phyloP scores from a whole-genome alignment of 2,888 invertebrate species.

The Mylabris sibirica region DNA sequence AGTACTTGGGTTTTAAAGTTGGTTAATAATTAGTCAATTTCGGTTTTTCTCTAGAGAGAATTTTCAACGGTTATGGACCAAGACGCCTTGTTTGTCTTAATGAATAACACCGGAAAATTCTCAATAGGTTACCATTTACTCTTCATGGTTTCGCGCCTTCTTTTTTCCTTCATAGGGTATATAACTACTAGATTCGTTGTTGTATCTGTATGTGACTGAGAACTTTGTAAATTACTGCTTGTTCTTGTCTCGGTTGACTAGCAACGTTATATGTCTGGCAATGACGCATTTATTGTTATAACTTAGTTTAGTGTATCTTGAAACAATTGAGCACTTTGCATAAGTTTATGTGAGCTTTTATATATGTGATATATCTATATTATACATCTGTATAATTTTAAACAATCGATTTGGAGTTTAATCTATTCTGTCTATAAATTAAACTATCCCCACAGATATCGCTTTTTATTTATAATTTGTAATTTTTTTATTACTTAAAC shows the following conservation, averaged over 20 bases:
- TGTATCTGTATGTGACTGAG: slow-evolving; percentile 16
- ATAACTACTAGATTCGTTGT: neutral
- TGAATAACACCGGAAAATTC: neutral
- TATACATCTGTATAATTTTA: neutral
- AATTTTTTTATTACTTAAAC: neutral
- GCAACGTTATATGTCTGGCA: slow-evolving; percentile 24
- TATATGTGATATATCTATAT: neutral
- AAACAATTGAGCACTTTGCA: slow-evolving; percentile 23
- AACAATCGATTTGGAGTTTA: neutral
- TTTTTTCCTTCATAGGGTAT: too few relatives aligned
- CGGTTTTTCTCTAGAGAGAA: neutral
- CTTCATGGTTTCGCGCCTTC: too few relatives aligned
- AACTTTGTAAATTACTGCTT: slow-evolving; percentile 28
- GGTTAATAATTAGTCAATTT: slow-evolving; percentile 1
- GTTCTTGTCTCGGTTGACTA: slow-evolving; percentile 27
- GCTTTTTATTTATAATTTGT: neutral
- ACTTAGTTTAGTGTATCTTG: slow-evolving; percentile 28
- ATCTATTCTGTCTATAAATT: neutral
- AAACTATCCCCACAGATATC: neutral
- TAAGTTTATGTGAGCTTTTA: neutral
- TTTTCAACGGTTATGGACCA: neutral
- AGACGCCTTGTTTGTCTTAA: neutral
- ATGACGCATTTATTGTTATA: slow-evolving; percentile 34
- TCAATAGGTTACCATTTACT: neutral
- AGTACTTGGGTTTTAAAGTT: neutral